Conservation (phyloP, 2,888 invertebrate species). For the Uloborus plumipes region DNA sequence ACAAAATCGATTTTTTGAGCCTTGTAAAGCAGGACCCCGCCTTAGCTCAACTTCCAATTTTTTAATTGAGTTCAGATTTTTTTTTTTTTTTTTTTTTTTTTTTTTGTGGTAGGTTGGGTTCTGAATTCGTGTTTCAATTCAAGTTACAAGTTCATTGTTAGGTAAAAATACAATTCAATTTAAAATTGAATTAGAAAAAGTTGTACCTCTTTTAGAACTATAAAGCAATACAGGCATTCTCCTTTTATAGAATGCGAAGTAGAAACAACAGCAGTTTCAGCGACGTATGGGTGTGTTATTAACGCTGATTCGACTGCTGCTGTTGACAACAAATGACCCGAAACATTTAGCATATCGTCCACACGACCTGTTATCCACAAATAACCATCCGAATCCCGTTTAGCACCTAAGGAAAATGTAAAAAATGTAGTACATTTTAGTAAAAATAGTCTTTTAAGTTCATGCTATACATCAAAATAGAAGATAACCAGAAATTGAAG, state of each 20-base stretch:
- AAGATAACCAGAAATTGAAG: background rate
- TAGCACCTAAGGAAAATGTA: slow-evolving; percentile 79
- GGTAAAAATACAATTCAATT: too few relatives aligned
- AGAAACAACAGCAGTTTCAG: slow-evolving; percentile 97
- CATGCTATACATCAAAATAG: too few relatives aligned
- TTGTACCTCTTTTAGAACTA: slow-evolving; percentile 79
- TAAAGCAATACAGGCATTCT: slow-evolving; percentile 96
- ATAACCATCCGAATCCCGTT: slow-evolving; percentile 93
- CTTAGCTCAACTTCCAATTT: too few relatives aligned
- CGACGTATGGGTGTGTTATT: slow-evolving; percentile 76
- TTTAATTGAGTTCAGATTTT: too few relatives aligned
- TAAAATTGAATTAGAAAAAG: background rate
- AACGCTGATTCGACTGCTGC: slow-evolving; percentile 81
- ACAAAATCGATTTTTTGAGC: too few relatives aligned
- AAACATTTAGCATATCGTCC: slow-evolving; percentile 99
- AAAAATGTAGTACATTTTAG: background rate
- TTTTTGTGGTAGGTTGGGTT: too few relatives aligned
- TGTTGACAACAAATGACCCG: slow-evolving; percentile 97
- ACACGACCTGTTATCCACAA: slow-evolving; percentile 97
- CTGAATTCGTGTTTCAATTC: background rate
- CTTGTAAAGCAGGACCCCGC: too few relatives aligned
- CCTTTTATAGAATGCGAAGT: slow-evolving; percentile 96
- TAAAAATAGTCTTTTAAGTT: too few relatives aligned
- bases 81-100: too few relatives aligned
- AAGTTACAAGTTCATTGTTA: background rate